These are phyloP conservation scores for Rhamphomyia laevipes DNA, from an alignment of 2,888 invertebrate species.

Conservation along the genomic window DNA sequence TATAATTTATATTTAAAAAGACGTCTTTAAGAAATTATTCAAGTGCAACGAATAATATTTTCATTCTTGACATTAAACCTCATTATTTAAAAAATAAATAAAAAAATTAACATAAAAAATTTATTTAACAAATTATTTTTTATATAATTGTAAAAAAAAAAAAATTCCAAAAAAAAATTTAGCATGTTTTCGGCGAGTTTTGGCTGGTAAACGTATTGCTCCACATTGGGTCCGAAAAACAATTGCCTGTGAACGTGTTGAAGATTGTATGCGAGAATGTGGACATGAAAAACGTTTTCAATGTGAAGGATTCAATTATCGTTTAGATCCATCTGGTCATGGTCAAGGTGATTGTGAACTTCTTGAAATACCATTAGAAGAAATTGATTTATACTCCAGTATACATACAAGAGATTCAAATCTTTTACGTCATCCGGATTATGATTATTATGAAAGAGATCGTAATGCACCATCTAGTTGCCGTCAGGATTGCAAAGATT, in stretches of 20 bases:
- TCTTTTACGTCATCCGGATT: slow-evolving; percentile 42
- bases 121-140: not conserved
- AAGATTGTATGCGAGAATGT: slow-evolving; percentile 66
- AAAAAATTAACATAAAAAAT: not conserved
- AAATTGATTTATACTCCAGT: slow-evolving; percentile 48
- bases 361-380: slow-evolving; percentile 56
- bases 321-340: slow-evolving; percentile 58
- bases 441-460: slow-evolving; percentile 70
- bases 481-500: slow-evolving; percentile 32
- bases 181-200: slow-evolving; percentile 69
- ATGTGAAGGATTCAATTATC: slow-evolving; percentile 77
- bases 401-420: slow-evolving; percentile 40
- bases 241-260: slow-evolving; percentile 56
- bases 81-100: not conserved
- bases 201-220: slow-evolving; percentile 60
- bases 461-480: slow-evolving; percentile 57
- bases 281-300: slow-evolving; percentile 60
- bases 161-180: slow-evolving; percentile 21
- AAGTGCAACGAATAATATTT: not conserved
- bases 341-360: slow-evolving; percentile 69
- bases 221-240: slow-evolving; percentile 56
- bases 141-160: not conserved
- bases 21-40: not conserved
- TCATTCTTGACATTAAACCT: not conserved
- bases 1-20: not conserved